Percentiles rank a stretch among this genome's conserved stretches.
Evolutionary conservation across 2,113 vertebrate genomes (phyloP).

Genomic region (Brevimyrus niger): DNA sequence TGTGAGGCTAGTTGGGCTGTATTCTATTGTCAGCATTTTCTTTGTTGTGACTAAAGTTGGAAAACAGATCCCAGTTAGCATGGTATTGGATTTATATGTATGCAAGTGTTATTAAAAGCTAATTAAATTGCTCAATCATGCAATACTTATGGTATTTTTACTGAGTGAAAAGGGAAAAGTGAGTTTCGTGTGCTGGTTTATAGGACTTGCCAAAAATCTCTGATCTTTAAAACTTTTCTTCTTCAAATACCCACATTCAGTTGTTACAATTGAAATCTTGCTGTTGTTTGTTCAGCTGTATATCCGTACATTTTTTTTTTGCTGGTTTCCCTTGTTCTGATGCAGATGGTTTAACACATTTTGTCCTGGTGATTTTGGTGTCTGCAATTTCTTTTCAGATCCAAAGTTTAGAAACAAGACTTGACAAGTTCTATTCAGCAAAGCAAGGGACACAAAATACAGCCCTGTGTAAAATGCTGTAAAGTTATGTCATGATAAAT

Average conservation of each 20-base stretch:
- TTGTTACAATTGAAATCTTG: neutral
- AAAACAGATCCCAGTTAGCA: neutral
- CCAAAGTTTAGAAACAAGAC: neutral
- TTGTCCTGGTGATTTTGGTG: neutral
- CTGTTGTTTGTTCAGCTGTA: neutral
- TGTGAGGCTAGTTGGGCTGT: neutral
- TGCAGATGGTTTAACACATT: neutral
- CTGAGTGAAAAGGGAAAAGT: neutral
- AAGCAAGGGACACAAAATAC: neutral
- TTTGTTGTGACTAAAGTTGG: neutral
- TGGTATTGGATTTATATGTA: neutral
- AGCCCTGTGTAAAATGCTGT: neutral
- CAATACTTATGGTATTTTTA: neutral
- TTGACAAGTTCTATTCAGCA: neutral
- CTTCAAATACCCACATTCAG: neutral
- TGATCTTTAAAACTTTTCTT: neutral
- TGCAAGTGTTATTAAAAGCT: neutral
- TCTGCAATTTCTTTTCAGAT: neutral
- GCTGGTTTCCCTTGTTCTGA: neutral
- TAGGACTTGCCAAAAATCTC: constrained; percentile 1
- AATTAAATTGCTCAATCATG: neutral
- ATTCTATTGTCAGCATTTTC: neutral
- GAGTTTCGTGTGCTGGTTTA: neutral
- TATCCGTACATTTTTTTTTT: neutral
- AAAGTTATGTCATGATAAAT: constrained; percentile 12